These are phyloP conservation scores for Thysanoteuthis rhombus DNA, from an alignment of 2,888 invertebrate genomes.

Conservation along the genomic window DNA sequence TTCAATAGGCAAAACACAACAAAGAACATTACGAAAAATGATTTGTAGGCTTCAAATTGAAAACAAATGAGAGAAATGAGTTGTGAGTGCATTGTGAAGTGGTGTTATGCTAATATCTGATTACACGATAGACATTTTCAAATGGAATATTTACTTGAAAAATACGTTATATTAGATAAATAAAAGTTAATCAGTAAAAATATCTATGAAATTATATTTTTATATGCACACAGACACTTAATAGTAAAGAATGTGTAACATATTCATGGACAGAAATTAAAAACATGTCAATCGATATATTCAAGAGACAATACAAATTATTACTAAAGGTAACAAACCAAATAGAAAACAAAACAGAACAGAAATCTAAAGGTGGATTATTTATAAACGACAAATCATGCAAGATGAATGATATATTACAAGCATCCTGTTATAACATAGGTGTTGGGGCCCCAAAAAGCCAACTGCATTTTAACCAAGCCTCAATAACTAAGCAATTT, in stretches of 20 bases:
- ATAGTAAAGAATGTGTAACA: background rate
- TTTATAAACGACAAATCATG: background rate
- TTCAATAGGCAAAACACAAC: background rate
- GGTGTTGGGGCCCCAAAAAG: too few relatives aligned
- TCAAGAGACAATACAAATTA: background rate
- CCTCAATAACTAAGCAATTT: too few relatives aligned
- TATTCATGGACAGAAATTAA: background rate
- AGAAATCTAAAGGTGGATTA: background rate
- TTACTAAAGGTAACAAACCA: background rate
- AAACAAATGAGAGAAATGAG: background rate
- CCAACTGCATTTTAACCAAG: too few relatives aligned
- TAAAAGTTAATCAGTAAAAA: background rate
- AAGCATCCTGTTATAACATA: too few relatives aligned
- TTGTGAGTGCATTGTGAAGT: background rate
- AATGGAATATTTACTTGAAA: background rate
- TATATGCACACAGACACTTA: background rate
- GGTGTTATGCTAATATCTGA: background rate
- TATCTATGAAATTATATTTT: background rate
- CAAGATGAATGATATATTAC: background rate
- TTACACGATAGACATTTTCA: background rate
- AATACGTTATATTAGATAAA: background rate
- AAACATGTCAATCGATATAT: background rate
- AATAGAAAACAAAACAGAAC: too few relatives aligned
- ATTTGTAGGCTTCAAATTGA: conserved; percentile 12
- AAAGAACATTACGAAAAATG: background rate